Evolutionary conservation across 2,888 invertebrate genomes (phyloP), one percentile per base, ranked within the genome.

Genomic region (Lycocerus yunnanus): DNA sequence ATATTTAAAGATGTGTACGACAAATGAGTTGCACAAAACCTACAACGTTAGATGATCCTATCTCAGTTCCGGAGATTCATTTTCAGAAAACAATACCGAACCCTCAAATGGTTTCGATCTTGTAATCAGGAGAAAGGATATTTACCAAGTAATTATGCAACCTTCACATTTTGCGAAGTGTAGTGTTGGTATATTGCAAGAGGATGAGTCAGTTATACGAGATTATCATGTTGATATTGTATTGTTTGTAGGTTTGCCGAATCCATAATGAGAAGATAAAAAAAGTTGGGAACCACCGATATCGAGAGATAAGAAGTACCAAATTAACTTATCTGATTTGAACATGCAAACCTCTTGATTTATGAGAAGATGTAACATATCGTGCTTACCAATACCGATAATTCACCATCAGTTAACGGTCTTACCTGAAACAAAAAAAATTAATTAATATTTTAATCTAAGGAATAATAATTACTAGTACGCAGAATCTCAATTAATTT

Each of bases 21-120:
- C 60, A 27, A 68, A 24, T 63, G 2, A 18, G 58, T 68, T 72
- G 60, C 68, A 72, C 16, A n/a, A 61, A 69, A 66, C 73, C 69
- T 73, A 68, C 21, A 67, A 68, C 69, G 61, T 68, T 72, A 16
- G 13, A 14, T 15, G 73, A 73, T 73, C 18, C 60, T 73, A 73
- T 73, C 73, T 63, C 58, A 60, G 69, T 73, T 73, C 73, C 73
- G 69, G 73, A 69, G 69, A 73, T 73, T 73, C 73, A 43, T 73
- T 70, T 69, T 10, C 60, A 58, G 27, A 60, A 66, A 70, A 73
- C 73, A 73, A 73, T 73, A 60, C 69, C 69, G n/a, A 69, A 59
- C 73, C 73, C 69, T 63, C 61, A 27, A 72, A 69, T 68, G 63
- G 58, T 16, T 71, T 21, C 59, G 27, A 24, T 59, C 63, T 61